These are phyloP conservation scores for Tetranychus truncatus DNA, from an alignment of 2,888 invertebrate genomes.

Conservation along the genomic window DNA sequence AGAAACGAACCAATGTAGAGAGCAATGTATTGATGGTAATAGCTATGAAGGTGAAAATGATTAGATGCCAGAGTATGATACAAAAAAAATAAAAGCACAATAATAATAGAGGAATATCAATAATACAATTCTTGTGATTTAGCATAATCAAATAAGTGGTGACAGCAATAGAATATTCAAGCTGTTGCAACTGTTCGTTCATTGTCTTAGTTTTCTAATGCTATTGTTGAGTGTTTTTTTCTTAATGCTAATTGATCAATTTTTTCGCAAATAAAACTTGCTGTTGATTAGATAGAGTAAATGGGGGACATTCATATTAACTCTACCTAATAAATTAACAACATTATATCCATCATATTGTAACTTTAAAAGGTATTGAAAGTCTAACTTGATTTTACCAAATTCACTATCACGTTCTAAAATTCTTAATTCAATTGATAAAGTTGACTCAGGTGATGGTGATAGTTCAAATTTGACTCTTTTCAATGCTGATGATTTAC, in stretches of 20 bases:
- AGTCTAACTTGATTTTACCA: slow-evolving; percentile 51
- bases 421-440: slow-evolving; percentile 49
- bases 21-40: no score
- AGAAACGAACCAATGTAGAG: no score
- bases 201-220: no score
- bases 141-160: no score
- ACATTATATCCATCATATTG: slow-evolving; percentile 57
- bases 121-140: no score
- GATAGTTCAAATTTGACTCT: slow-evolving; percentile 55
- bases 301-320: slow-evolving; percentile 55
- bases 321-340: slow-evolving; percentile 59
- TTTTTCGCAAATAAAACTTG: slow-evolving; percentile 41
- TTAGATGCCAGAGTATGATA: no score
- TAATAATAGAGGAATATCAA: no score
- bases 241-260: background rate
- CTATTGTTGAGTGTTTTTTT: no score
- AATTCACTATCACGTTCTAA: slow-evolving; percentile 58
- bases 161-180: no score
- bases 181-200: no score
- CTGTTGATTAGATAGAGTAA: slow-evolving; percentile 52
- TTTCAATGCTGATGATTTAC: slow-evolving; percentile 49
- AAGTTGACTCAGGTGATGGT: slow-evolving; percentile 39
- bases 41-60: no score
- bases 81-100: no score
- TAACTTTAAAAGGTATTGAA: slow-evolving; percentile 49